phyloP scores from a whole-genome alignment of 2,888 invertebrate species.

The Plebejus anna region DNA sequence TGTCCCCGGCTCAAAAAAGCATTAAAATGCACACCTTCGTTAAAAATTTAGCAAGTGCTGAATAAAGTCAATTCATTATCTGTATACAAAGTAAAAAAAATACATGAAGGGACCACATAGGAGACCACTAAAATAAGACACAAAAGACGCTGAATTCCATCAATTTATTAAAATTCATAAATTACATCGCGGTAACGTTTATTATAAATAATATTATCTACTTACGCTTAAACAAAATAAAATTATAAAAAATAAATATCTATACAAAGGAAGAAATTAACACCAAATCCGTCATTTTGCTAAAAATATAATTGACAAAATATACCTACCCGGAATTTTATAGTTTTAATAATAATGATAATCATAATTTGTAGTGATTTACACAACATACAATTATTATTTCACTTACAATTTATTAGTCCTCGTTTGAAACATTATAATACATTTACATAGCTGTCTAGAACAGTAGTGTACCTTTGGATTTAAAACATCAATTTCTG shows the following conservation, averaged over 20 bases:
- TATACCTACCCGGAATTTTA: conserved; percentile 4
- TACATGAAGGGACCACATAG: too few relatives aligned
- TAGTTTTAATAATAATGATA: conserved; percentile 2
- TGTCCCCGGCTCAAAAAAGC: too few relatives aligned
- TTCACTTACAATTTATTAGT: conserved; percentile 3
- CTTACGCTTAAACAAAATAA: conserved; percentile 36
- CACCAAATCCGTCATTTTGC: background rate
- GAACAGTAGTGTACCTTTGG: background rate
- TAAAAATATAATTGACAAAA: conserved; percentile 20
- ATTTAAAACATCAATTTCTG: background rate
- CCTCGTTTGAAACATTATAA: background rate
- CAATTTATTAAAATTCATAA: conserved; percentile 67
- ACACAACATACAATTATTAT: conserved; percentile 8
- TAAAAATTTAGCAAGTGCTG: too few relatives aligned
- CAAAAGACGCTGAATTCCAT: conserved; percentile 45
- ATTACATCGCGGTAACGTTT: conserved; percentile 57
- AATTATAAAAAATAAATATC: conserved; percentile 39
- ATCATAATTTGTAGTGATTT: conserved; percentile 6
- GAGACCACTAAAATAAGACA: conserved; percentile 33
- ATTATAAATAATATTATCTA: conserved; percentile 40
- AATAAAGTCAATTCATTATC: too few relatives aligned
- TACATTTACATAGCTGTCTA: conserved; percentile 8
- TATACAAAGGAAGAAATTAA: conserved; percentile 8
- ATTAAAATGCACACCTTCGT: too few relatives aligned
- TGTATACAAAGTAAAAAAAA: too few relatives aligned